Conservation (phyloP, 2,888 invertebrate species). For the Polydrusus cervinus region DNA sequence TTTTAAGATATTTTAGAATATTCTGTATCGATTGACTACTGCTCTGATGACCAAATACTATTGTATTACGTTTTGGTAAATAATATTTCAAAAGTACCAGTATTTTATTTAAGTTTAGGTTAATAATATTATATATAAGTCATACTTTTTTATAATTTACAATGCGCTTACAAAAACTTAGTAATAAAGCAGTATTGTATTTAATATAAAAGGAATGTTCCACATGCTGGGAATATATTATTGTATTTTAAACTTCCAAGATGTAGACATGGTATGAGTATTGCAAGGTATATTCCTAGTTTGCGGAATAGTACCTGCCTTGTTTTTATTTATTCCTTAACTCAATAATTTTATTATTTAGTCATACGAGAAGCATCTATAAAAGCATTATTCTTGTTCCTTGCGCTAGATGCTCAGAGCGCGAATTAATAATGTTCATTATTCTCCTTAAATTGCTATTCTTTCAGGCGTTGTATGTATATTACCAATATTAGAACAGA, state of each 20-base stretch:
- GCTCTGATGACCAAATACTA: neutral
- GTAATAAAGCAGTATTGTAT: slow-evolving; percentile 19
- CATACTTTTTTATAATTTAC: slow-evolving; percentile 11
- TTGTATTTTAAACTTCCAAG: slow-evolving; percentile 7
- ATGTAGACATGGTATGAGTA: slow-evolving; percentile 59
- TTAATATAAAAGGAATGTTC: slow-evolving; percentile 55
- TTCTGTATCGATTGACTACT: too few relatives aligned
- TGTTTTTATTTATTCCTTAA: slow-evolving; percentile 36
- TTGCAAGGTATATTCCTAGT: slow-evolving; percentile 61
- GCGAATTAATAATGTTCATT: too few relatives aligned
- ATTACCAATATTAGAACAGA: too few relatives aligned
- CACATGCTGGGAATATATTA: slow-evolving; percentile 66
- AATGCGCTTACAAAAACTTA: neutral
- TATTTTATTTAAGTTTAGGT: slow-evolving; percentile 11
- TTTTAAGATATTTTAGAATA: neutral
- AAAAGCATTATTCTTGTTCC: too few relatives aligned
- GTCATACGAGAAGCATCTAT: too few relatives aligned
- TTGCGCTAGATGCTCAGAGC: too few relatives aligned
- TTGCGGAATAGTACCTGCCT: slow-evolving; percentile 65
- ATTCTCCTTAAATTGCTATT: too few relatives aligned
- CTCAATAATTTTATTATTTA: neutral
- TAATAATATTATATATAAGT: slow-evolving; percentile 8
- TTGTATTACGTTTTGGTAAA: neutral
- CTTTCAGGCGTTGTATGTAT: too few relatives aligned
- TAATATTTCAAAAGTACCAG: slow-evolving; percentile 6